phyloP scores from a whole-genome alignment of 1,140 invertebrate genomes.

The Nylanderia fulva region DNA sequence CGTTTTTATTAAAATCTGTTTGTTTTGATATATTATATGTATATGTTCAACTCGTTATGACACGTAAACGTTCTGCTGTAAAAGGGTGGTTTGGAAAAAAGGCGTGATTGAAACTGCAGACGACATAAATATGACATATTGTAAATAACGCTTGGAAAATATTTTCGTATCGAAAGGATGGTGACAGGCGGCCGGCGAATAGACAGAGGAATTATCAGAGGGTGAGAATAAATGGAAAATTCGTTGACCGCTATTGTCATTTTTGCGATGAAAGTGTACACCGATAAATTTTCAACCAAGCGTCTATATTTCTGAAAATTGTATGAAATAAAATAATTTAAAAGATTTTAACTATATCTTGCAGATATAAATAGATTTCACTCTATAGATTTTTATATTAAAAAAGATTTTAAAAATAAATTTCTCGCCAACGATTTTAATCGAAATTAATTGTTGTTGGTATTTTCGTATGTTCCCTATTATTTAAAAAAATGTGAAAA shows the following conservation, averaged over 20 bases:
- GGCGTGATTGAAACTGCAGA: slow-evolving; percentile 15
- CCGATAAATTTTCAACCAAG: slow-evolving; percentile 3
- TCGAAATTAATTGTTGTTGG: background rate
- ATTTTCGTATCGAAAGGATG: slow-evolving; percentile 42
- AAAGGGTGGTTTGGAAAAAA: background rate
- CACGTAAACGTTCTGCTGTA: background rate
- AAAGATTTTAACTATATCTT: background rate
- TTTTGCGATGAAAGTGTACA: slow-evolving; percentile 12
- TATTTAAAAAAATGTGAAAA: background rate
- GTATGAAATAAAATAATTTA: background rate
- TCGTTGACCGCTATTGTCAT: slow-evolving; percentile 7
- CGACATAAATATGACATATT: slow-evolving; percentile 53
- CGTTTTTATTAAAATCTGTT: background rate
- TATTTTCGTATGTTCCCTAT: background rate
- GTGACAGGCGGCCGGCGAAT: slow-evolving; percentile 3
- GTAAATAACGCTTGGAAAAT: slow-evolving; percentile 53
- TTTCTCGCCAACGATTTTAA: background rate
- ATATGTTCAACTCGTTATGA: background rate
- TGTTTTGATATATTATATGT: background rate
- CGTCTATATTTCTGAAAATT: background rate
- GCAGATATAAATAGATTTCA: background rate
- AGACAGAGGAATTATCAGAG: slow-evolving; percentile 48
- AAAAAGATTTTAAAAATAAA: background rate
- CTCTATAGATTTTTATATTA: background rate
- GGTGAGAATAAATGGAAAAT: slow-evolving; percentile 47